phyloP scores from a whole-genome alignment of 2,113 vertebrate genomes.

The Fregata magnificens region DNA sequence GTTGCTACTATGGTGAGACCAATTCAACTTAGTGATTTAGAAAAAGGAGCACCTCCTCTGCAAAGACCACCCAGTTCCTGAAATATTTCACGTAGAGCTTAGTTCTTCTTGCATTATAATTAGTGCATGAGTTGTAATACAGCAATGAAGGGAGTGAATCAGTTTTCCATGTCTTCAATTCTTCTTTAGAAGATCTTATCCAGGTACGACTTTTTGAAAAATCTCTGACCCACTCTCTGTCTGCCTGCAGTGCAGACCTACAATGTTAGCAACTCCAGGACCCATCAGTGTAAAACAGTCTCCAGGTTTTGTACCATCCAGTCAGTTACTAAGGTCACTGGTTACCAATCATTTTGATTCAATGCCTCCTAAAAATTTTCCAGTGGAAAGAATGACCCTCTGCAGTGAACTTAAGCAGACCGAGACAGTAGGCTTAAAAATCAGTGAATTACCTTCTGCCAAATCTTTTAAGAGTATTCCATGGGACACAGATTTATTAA shows the following conservation, averaged over 20 bases:
- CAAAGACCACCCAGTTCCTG: not conserved
- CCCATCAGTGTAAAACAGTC: not conserved
- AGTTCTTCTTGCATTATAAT: not conserved
- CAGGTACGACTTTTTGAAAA: not conserved
- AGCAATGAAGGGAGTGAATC: not conserved
- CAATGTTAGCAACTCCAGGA: not conserved
- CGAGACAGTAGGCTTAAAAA: not conserved
- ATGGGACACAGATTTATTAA: not conserved
- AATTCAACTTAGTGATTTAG: not conserved
- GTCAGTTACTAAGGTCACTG: not conserved
- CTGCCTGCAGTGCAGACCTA: not conserved
- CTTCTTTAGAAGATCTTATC: not conserved
- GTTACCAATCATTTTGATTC: not conserved
- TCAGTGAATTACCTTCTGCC: not conserved
- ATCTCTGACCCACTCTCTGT: not conserved
- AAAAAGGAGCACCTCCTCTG: not conserved
- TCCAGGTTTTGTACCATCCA: not conserved
- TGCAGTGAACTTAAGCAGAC: not conserved
- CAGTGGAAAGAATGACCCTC: not conserved
- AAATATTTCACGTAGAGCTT: not conserved
- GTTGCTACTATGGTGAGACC: not conserved
- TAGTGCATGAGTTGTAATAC: not conserved
- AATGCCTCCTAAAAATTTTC: not conserved
- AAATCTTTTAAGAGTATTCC: not conserved
- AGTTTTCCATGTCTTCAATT: not conserved